Evolutionary conservation across 2,113 vertebrate genomes (phyloP), one percentile per base, ranked within the genome.

Genomic region (Equus quagga): DNA sequence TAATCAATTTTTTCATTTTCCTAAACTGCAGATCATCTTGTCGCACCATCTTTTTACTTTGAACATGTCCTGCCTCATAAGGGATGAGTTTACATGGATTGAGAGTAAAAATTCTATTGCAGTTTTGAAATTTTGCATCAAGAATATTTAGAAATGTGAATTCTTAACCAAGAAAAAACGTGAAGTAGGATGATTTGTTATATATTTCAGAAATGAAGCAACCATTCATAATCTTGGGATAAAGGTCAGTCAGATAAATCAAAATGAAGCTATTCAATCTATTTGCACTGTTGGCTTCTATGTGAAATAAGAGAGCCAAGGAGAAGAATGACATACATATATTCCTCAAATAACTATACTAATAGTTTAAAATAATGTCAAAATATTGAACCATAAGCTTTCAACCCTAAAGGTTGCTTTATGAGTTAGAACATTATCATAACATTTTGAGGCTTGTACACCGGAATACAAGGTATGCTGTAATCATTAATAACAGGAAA

Each of bases 61-160:
- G 70, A 75, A 62, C 9, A 54, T 84, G 81, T 86, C 31, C 2
- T 82, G 9, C 23, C 18, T 9, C 15, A 58, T 31, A 72, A 83
- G 82, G 70, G 18, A 60, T 46, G 9, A 17, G 14, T 36, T 76
- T 76, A 19, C 7, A 49, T 51, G 56, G 21, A 58, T 58, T 79
- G 15, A 76, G 23, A 76, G 8, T 28, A 70, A 41, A 84, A 91
- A 93, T 18, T 67, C 17, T 64, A 44, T 0, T 82, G 23, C 12
- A 81, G 81, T 73, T 90, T 73, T 54, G 23, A 85, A 82, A 58
- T 21, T 51, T 94, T 81, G 8, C 44, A 36, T 87, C 49, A 62
- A 76, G 28, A 76, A 87, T 62, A 87, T 75, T 94, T 70, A 94
- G 18, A 93, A 91, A 82, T 76, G 10, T 41, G 33, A 87, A 51